Conservation (phyloP, 2,888 invertebrate species). For the Melinaea marsaeus region DNA sequence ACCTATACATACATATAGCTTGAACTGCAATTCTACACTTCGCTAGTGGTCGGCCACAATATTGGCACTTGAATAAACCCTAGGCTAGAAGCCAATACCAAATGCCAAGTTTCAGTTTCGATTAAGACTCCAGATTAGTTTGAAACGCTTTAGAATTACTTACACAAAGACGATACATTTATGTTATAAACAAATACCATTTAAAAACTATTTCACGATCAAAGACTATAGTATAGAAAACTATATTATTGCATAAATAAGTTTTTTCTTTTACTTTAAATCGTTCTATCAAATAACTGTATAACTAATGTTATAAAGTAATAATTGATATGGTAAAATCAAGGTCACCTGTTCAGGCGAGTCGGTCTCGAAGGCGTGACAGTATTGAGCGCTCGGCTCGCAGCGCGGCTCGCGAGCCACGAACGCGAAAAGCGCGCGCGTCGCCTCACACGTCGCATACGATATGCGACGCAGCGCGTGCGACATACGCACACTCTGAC, state of each 20-base stretch:
- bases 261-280: too few relatives aligned
- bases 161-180: background rate
- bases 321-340: too few relatives aligned
- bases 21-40: conserved; percentile 2
- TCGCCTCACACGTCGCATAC: conserved; percentile 90
- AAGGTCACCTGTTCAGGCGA: conserved; percentile 83
- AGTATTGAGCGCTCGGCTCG: conserved; percentile 83
- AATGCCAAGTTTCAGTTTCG: conserved; percentile 5
- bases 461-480: conserved; percentile 90
- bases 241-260: too few relatives aligned
- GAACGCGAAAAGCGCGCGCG: conserved; percentile 88
- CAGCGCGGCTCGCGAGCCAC: conserved; percentile 74
- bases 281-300: too few relatives aligned
- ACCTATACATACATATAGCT: background rate
- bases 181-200: background rate
- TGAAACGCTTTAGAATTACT: conserved; percentile 1
- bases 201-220: background rate
- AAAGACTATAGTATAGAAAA: too few relatives aligned
- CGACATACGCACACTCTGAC: conserved; percentile 88
- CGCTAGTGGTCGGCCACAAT: conserved; percentile 6
- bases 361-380: conserved; percentile 88
- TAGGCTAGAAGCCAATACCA: conserved; percentile 2
- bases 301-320: too few relatives aligned
- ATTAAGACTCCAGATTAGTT: conserved; percentile 5
- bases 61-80: conserved; percentile 6